phyloP scores from a whole-genome alignment of 1,140 invertebrate genomes.

The Phthorimaea operculella region DNA sequence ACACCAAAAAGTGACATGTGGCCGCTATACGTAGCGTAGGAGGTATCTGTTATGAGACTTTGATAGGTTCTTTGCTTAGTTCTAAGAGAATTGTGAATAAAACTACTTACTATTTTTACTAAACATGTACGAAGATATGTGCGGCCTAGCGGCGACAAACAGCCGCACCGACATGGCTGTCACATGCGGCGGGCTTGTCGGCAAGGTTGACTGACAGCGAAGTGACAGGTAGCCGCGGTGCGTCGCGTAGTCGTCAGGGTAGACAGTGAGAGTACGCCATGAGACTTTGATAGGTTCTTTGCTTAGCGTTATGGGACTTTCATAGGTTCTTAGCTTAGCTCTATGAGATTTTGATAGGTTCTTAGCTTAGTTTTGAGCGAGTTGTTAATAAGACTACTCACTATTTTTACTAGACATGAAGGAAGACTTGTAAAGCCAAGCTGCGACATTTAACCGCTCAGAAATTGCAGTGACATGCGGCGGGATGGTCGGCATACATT shows the following conservation, averaged over 20 bases:
- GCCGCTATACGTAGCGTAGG: too few relatives aligned
- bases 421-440: conserved; percentile 50
- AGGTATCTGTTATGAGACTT: too few relatives aligned
- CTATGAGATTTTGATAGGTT: too few relatives aligned
- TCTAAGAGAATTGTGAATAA: too few relatives aligned
- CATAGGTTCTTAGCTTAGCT: too few relatives aligned
- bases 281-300: conserved; percentile 49
- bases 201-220: conserved; percentile 43
- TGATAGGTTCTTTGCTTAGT: too few relatives aligned
- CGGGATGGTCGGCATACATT: conserved; percentile 41
- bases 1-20: too few relatives aligned
- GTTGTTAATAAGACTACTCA: too few relatives aligned
- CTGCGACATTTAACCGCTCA: conserved; percentile 47
- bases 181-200: conserved; percentile 39
- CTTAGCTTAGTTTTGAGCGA: too few relatives aligned
- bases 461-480: conserved; percentile 47
- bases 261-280: conserved; percentile 51
- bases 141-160: conserved; percentile 44
- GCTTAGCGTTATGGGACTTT: conserved; percentile 53
- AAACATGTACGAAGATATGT: conserved; percentile 60
- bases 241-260: conserved; percentile 39
- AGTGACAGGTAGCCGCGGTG: conserved; percentile 8
- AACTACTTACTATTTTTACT: conserved; percentile 59
- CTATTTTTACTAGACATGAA: conserved; percentile 63
- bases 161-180: conserved; percentile 53